Conservation (phyloP, 2,797 vertebrate genomes). For the Carapus acus region DNA sequence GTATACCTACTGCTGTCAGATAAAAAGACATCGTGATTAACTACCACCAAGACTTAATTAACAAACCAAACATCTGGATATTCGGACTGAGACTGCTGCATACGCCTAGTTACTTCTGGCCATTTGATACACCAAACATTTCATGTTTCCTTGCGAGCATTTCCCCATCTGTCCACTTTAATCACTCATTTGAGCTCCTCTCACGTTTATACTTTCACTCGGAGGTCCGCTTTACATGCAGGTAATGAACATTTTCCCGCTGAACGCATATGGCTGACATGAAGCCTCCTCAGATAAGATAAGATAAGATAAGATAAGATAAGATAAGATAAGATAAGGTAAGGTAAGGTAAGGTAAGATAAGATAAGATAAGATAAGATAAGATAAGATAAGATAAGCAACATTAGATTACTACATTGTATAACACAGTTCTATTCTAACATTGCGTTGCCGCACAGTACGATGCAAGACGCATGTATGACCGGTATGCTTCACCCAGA, state of each 20-base stretch:
- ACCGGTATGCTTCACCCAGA: no score
- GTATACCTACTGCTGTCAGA: constrained; percentile 61
- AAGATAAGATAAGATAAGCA: background rate
- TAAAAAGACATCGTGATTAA: constrained; percentile 50
- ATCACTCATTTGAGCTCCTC: constrained; percentile 4
- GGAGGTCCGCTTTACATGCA: constrained; percentile 16
- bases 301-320: background rate
- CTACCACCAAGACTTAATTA: constrained; percentile 63
- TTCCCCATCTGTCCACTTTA: constrained; percentile 58
- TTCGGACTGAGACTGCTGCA: constrained; percentile 58
- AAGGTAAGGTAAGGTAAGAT: background rate
- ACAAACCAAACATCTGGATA: constrained; percentile 70
- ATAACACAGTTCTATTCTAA: no score
- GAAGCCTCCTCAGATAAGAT: background rate
- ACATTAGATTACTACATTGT: no score
- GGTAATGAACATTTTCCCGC: background rate
- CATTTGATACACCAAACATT: constrained; percentile 62
- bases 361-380: background rate
- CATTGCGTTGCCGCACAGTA: no score
- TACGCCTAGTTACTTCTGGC: constrained; percentile 41
- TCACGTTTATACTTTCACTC: constrained; percentile 24
- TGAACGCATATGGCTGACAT: background rate
- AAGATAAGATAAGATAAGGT: background rate
- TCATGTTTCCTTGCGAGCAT: constrained; percentile 35
- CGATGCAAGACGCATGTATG: no score